A percentile compares a stretch with the other conserved stretches of the same genome.
Conservation (phyloP, 1,140 invertebrate species). For the Zaprionus tsacasi region DNA sequence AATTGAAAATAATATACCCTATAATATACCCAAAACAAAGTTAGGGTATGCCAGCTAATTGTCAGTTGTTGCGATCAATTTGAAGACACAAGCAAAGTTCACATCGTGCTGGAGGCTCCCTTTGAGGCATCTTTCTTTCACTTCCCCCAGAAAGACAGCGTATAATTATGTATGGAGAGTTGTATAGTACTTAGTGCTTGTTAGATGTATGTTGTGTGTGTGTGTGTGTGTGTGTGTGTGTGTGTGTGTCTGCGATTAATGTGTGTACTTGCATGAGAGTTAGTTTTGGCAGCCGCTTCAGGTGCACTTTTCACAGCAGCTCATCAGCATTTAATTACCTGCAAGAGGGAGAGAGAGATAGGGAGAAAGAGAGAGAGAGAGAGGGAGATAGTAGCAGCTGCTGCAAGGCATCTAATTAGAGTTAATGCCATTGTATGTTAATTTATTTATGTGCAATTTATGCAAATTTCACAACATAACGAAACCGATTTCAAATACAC, state of each 20-base stretch:
- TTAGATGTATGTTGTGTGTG: background rate
- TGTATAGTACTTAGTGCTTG: background rate
- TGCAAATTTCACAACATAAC: conserved; percentile 64
- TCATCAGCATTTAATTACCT: conserved; percentile 46
- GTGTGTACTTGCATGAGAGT: conserved; percentile 31
- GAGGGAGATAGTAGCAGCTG: background rate
- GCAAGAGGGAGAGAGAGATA: background rate
- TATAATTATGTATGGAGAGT: conserved; percentile 3
- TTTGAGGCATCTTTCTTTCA: conserved; percentile 5
- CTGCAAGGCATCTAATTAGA: conserved; percentile 58
- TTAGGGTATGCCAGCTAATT: conserved; percentile 27
- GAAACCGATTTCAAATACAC: background rate
- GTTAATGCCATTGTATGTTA: conserved; percentile 74
- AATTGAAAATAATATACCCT: conserved; percentile 5
- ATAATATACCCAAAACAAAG: too few relatives aligned
- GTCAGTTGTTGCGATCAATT: conserved; percentile 33
- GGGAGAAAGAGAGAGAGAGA: background rate
- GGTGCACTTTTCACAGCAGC: conserved; percentile 29
- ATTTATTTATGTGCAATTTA: conserved; percentile 62
- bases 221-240: conserved; percentile 11
- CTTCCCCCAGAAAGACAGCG: background rate
- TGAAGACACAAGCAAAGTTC: conserved; percentile 28
- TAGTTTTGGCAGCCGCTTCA: conserved; percentile 38
- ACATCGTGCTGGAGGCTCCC: conserved; percentile 14
- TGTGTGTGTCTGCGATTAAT: conserved; percentile 42